Evolutionary conservation across 2,113 vertebrate species (phyloP), one percentile per base, ranked within the genome.

Genomic region (Hipposideros armiger): DNA sequence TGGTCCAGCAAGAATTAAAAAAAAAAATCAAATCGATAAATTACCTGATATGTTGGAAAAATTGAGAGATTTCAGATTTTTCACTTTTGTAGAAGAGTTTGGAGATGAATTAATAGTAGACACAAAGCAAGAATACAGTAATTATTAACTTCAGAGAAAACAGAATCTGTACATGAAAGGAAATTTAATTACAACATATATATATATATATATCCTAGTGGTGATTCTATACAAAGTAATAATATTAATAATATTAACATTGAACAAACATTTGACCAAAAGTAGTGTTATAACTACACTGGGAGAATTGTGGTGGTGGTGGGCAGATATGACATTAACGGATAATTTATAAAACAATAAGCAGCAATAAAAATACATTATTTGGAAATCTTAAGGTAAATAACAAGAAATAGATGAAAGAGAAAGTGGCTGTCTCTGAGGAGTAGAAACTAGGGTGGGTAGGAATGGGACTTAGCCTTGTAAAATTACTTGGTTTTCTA

Each of bases 311-410:
- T 82, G 45, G 14, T 56, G 80, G 42, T 52, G 11, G 60, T 56
- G 52, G 52, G 69, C 52, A 83, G 40, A 83, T 24, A 56, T 22
- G 16, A 69, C n/a, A 80, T 60, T 84, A 90, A 84, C 7, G 67
- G 66, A 78, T 67, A 70, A 80, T 30, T 86, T 14, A 66, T 17
- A 77, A 84, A 78, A 92, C 20, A 67, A 76, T 56, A 69, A 47
- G 13, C 13, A 78, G 64, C 32, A 87, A 67, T 64, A 62, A 87
- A 58, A 93, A 78, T 9, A 77, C 32, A 40, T 22, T 87, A n/a
- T 64, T 77, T 95, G 72, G 62, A 84, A 91, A 95, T 70, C 50
- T 74, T 76, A 91, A 77, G 15, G 14, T 67, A 97, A 87, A 91
- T 77, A 17, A 81, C 40, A 90, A 88, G n/a, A 95, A 42, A 73